Conservation (phyloP, 2,113 vertebrate species). For the Uria lomvia region DNA sequence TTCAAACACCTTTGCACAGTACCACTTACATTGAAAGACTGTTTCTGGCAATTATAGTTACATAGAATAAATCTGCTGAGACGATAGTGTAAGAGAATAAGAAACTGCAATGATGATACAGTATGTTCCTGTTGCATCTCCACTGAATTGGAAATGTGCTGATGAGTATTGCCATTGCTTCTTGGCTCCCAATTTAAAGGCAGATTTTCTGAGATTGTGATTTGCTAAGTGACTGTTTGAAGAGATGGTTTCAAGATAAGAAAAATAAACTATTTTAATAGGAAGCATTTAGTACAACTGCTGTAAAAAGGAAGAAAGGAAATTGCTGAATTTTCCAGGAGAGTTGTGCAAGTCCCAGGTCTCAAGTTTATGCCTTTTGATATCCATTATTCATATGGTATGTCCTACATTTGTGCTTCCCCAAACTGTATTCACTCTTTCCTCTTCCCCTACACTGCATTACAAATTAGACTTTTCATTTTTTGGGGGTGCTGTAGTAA, state of each 20-base stretch:
- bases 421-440: background rate
- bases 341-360: background rate
- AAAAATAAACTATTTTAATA: background rate
- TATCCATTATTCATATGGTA: background rate
- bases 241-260: background rate
- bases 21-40: background rate
- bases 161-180: background rate
- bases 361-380: background rate
- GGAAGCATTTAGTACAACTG: background rate
- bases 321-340: background rate
- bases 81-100: background rate
- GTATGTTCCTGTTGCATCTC: background rate
- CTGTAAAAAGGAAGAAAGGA: background rate
- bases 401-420: background rate
- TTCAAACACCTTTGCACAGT: background rate
- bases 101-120: fast-evolving
- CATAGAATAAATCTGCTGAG: background rate
- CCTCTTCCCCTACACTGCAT: background rate
- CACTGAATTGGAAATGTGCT: fast-evolving
- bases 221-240: background rate
- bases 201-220: background rate
- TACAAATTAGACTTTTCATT: background rate
- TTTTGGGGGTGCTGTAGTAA: background rate
- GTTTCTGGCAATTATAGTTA: background rate
- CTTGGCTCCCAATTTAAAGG: background rate